Conservation (phyloP, 2,888 invertebrate species). For the Drosophila nigricruria region DNA sequence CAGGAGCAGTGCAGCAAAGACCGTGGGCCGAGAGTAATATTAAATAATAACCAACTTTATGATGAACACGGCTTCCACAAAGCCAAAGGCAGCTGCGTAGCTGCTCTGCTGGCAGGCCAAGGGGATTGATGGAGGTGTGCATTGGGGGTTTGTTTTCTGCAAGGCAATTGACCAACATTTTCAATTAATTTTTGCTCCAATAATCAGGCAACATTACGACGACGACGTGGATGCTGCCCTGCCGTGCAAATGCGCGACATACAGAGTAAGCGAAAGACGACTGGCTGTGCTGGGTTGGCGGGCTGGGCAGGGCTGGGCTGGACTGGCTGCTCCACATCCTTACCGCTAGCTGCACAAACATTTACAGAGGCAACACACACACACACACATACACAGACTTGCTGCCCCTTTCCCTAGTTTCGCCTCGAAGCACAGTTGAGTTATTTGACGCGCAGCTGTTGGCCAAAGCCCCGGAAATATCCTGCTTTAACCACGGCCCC, state of each 20-base stretch:
- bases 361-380: constrained; percentile 51
- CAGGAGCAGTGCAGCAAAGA: constrained; percentile 29
- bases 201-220: constrained; percentile 74
- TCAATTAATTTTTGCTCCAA: constrained; percentile 85
- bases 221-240: constrained; percentile 37
- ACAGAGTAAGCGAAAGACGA: constrained; percentile 1
- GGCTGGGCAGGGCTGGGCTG: not conserved
- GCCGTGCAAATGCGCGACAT: constrained; percentile 54
- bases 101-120: not conserved
- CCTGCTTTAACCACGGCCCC: not conserved
- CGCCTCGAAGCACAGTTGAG: constrained; percentile 75
- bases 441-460: constrained; percentile 79
- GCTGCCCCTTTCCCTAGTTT: constrained; percentile 4
- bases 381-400: not conserved
- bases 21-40: constrained; percentile 37
- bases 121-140: too few species aligned
- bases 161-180: constrained; percentile 84
- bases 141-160: constrained; percentile 41
- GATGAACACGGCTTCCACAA: constrained; percentile 33
- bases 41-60: constrained; percentile 57
- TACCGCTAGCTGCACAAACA: constrained; percentile 53
- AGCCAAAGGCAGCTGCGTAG: constrained; percentile 32
- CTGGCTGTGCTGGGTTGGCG: not conserved
- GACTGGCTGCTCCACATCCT: constrained; percentile 30
- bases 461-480: constrained; percentile 61